phyloP scores from a whole-genome alignment of 2,888 invertebrate genomes.

The Buathra laborator region DNA sequence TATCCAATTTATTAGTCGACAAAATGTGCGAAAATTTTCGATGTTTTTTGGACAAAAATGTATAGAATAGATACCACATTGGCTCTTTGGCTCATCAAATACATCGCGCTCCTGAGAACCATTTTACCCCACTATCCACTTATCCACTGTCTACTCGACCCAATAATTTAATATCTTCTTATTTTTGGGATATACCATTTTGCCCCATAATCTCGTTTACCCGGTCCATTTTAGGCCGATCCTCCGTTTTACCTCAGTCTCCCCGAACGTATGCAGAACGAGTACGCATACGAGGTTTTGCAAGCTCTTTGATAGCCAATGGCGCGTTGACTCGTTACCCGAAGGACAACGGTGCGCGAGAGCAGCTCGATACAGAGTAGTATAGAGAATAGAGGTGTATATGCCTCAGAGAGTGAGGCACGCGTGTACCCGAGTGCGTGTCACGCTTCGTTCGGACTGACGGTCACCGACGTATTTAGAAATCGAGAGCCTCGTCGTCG shows the following conservation, averaged over 20 bases:
- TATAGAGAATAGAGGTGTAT: neutral
- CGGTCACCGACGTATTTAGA: constrained; percentile 78
- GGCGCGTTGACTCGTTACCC: neutral
- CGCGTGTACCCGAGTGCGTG: constrained; percentile 43
- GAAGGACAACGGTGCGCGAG: constrained; percentile 24
- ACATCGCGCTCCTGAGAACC: no score
- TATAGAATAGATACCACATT: no score
- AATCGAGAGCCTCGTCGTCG: constrained; percentile 62
- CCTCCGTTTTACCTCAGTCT: neutral
- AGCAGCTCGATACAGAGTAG: neutral
- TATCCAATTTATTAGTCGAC: no score
- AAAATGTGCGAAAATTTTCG: no score
- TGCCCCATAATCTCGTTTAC: no score
- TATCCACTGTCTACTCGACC: no score
- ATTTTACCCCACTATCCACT: no score
- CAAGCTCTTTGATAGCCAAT: constrained; percentile 2
- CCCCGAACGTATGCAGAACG: neutral
- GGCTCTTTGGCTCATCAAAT: no score
- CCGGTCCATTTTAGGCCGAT: no score
- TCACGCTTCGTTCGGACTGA: constrained; percentile 51
- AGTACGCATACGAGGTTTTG: neutral
- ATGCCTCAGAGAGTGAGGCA: neutral
- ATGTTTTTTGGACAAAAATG: no score
- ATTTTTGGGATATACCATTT: no score
- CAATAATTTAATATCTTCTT: no score